Evolutionary conservation across 2,888 invertebrate species (phyloP).

Genomic region (Horisme vitalbata): DNA sequence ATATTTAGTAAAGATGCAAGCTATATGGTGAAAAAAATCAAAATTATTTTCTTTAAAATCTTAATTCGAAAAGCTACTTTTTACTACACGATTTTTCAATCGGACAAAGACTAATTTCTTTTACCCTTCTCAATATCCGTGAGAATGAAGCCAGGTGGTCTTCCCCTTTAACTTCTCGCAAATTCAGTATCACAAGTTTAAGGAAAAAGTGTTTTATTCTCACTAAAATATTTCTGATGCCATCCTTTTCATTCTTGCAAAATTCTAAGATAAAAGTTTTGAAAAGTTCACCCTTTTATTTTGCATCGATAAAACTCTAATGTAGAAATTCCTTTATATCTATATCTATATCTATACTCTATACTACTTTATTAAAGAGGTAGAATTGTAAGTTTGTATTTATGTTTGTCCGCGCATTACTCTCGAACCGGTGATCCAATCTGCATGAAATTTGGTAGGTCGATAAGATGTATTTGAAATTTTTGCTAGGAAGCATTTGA

Average conservation of each 20-base stretch:
- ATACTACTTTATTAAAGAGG: too few relatives aligned
- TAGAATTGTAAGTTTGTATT: too few relatives aligned
- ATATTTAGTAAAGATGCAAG: too few relatives aligned
- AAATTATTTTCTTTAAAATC: too few relatives aligned
- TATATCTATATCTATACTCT: too few relatives aligned
- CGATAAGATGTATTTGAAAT: too few relatives aligned
- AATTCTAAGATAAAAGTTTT: conserved; percentile 40
- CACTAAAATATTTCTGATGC: conserved; percentile 40
- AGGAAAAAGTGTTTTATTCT: conserved; percentile 44
- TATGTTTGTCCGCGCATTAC: too few relatives aligned
- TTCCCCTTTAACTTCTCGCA: conserved; percentile 52
- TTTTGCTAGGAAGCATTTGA: too few relatives aligned
- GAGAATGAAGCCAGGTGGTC: conserved; percentile 49
- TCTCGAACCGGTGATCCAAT: too few relatives aligned
- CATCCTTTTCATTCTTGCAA: conserved; percentile 39
- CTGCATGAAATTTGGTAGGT: too few relatives aligned
- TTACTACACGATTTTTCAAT: conserved; percentile 48
- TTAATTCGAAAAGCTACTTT: conserved; percentile 13
- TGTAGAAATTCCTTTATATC: too few relatives aligned
- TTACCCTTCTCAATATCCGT: conserved; percentile 43
- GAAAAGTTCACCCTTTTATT: conserved; percentile 1
- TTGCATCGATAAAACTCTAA: background rate
- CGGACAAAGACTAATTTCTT: conserved; percentile 47
- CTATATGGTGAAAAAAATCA: too few relatives aligned
- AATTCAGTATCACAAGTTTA: conserved; percentile 56